Evolutionary conservation across 2,888 invertebrate genomes (phyloP).

Genomic region (Acheta domesticus): DNA sequence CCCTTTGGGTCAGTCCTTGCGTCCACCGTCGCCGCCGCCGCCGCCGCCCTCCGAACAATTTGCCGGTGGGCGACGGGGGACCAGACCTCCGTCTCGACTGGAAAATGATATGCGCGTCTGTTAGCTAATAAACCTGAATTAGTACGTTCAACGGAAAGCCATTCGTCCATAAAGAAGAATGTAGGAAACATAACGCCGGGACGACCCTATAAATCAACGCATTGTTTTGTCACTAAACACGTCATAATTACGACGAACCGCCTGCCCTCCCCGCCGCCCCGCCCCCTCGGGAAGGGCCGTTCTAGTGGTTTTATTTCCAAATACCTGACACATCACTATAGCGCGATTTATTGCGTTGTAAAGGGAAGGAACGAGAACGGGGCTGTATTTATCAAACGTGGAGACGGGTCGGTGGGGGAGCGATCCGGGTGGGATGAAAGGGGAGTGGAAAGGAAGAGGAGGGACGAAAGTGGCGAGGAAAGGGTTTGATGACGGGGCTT

Average conservation of each 20-base stretch:
- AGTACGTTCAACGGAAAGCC: constrained; percentile 1
- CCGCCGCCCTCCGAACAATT: no score
- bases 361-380: background rate
- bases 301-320: background rate
- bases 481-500: no score
- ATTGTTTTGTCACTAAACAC: constrained; percentile 18
- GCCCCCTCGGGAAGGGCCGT: background rate
- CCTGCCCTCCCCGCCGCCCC: background rate
- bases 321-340: background rate
- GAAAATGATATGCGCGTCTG: constrained; percentile 10
- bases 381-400: background rate
- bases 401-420: background rate
- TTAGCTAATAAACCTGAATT: constrained; percentile 18
- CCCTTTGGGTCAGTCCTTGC: background rate
- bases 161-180: constrained; percentile 18
- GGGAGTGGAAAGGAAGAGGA: background rate
- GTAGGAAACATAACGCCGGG: background rate
- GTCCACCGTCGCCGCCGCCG: background rate
- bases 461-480: background rate
- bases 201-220: constrained; percentile 1
- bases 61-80: no score
- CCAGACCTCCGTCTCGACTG: background rate
- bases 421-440: background rate
- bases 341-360: constrained; percentile 8
- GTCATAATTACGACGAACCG: constrained; percentile 5